Conservation (phyloP, 2,888 invertebrate genomes). For the Dioctria rufipes region DNA sequence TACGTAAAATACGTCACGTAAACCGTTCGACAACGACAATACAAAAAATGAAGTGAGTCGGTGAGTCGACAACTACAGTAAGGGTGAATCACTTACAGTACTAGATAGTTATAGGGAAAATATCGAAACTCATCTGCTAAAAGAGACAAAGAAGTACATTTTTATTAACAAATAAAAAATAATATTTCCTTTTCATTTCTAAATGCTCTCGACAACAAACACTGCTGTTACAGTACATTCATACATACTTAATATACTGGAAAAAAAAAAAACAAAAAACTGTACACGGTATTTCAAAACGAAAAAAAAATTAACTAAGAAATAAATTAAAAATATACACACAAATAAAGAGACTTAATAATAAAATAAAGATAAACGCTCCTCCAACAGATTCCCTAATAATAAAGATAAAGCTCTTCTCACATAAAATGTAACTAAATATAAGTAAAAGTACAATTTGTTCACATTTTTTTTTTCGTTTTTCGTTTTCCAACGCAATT, state of each 20-base stretch:
- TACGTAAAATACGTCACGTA: too few relatives aligned
- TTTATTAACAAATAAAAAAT: conserved; percentile 50
- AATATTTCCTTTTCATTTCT: conserved; percentile 19
- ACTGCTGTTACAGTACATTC: conserved; percentile 17
- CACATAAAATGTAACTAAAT: background rate
- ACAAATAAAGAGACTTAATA: conserved; percentile 10
- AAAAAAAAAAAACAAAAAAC: background rate
- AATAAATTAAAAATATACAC: conserved; percentile 48
- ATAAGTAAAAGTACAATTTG: conserved; percentile 41
- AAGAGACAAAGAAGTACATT: conserved; percentile 38
- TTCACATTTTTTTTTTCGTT: conserved; percentile 16
- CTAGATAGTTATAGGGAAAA: background rate
- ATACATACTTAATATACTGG: background rate
- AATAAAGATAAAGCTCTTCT: conserved; percentile 37
- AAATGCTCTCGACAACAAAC: conserved; percentile 21
- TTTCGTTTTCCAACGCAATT: background rate
- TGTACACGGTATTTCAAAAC: background rate
- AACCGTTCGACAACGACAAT: too few relatives aligned
- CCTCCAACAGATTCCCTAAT: conserved; percentile 19
- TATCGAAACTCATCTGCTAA: conserved; percentile 19
- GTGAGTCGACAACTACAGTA: background rate
- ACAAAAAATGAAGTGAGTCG: too few relatives aligned
- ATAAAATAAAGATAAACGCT: conserved; percentile 33
- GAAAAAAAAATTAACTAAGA: conserved; percentile 25
- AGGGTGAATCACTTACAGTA: background rate